phyloP scores from a whole-genome alignment of 2,113 vertebrate species.

The Murina feae region DNA sequence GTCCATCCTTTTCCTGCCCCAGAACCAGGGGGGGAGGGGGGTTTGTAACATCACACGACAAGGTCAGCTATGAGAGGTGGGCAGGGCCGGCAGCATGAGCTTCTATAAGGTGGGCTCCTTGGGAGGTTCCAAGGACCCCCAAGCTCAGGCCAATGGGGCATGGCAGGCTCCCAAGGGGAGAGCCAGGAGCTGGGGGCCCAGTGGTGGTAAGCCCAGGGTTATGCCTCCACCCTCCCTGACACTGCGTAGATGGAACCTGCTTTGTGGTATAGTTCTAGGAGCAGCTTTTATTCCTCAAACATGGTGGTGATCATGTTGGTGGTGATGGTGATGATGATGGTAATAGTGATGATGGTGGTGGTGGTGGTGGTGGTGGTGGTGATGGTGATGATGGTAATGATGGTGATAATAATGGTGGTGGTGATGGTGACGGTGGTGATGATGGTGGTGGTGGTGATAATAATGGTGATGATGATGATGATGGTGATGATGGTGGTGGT shows the following conservation, averaged over 20 bases:
- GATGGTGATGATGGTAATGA: too few relatives aligned
- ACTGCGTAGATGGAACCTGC: not conserved
- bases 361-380: too few relatives aligned
- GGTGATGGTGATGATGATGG: rapidly evolving
- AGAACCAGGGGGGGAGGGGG: not conserved
- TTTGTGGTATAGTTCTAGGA: not conserved
- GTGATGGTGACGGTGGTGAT: too few relatives aligned
- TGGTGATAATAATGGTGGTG: rapidly evolving
- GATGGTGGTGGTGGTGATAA: rapidly evolving
- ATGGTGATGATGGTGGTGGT: too few relatives aligned
- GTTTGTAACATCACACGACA: not conserved
- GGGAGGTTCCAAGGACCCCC: not conserved
- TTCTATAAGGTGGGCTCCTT: not conserved
- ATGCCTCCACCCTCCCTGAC: not conserved
- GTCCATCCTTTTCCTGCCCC: not conserved
- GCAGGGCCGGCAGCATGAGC: not conserved
- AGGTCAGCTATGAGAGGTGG: not conserved
- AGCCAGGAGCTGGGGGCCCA: not conserved
- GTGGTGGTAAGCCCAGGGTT: not conserved
- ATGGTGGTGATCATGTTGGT: not conserved
- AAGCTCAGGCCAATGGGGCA: not conserved
- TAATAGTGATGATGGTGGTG: too few relatives aligned
- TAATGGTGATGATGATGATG: too few relatives aligned
- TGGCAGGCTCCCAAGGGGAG: not conserved
- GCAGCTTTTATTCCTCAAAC: not conserved